Base-by-base conservation (phyloP, 2,888 invertebrate genomes). In the Ectemnius lituratus region DNA sequence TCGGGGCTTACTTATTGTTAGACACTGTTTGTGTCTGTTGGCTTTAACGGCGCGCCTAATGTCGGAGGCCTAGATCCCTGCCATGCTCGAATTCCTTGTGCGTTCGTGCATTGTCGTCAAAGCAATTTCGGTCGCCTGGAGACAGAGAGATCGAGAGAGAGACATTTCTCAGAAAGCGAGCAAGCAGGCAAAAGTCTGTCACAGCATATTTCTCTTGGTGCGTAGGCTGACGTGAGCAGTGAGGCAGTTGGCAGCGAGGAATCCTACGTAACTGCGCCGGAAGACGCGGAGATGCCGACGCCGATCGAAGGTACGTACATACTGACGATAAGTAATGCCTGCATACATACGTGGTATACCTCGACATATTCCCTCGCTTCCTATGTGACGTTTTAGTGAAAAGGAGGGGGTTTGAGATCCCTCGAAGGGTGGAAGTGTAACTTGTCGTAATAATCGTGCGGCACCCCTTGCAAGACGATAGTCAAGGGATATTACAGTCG, bases 401-500 rank as follows among this genome's bases (percentile, higher is more conserved):
- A 37, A 37, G 37, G n/a, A n/a, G 37, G 37, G 6, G 6, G 0
- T 8, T 8, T 8, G 37, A 6, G 37, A 37, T 37, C 5, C 8
- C 37, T 37, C 8, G 37, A 37, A 11, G 37, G 37, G 37, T 11
- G 37, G 37, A 37, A 37, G 37, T 37, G 37, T 37, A 37, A 37
- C 37, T 37, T 11, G 5, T 11, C 8, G 37, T 37, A 37, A 37
- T 37, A 37, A 37, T 37, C 8, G 37, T 37, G 8, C 37, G 37
- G 37, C 37, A 8, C 23, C 23, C 52, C n/a, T 52, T 52, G 52
- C 16, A 14, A 16, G 52, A 14, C 37, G 37, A 52, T 23, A 28
- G 65, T 28, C 20, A 56, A n/a, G 57, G 16, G 20, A 20, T 28
- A 52, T 69, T 58, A 58, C 63, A 66, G 63, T 73, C 70, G 70